Evolutionary conservation across 2,888 invertebrate species (phyloP), one percentile per base, ranked within the genome.

Genomic region (Conus canariensis): DNA sequence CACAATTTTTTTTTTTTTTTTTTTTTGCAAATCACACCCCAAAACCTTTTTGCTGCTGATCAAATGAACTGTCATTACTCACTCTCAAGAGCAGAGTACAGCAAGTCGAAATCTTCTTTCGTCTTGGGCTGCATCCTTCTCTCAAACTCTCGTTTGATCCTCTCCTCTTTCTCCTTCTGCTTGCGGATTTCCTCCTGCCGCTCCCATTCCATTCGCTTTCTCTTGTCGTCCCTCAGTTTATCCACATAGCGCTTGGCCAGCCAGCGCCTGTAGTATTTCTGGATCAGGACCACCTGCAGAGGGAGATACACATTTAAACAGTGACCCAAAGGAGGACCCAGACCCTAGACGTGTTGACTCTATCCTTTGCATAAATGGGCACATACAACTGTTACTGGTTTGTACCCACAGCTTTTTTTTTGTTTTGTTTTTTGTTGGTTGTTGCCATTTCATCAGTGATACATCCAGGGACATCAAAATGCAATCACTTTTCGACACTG

Each of bases 261-360:
- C 96, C 96, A 96, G 58, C 96, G 94, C 83, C 96, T 92, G 92
- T 95, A 96, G 92, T 96, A 96, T 91, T 96, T 96, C 92, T 96
- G 96, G 64, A 96, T 93, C 30, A 95, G 94, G 25, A 96, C 92
- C 30, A 96, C 94, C 96, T 96, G 93, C 19, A 92, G 91, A 91
- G 80, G 77, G 58, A 83, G 85, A 45, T 67, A 45, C n/a, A 9
- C 87, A 19, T 64, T 87, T 67, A 87, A 59, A 30, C 12, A 87
- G 22, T n/a, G 80, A 25, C 45, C 19, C 77, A 19, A 25, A 67
- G 5, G 67, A 67, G 67, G 19, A 67, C 45, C 4, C 45, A 45
- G 45, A 45, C 45, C 45, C 45, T 45, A 45, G 45, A 45, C 45
- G 3, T 45, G 45, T 45, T 45, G 45, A 45, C 45, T 45, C 45